A percentile compares a stretch with the other conserved stretches of the same genome.
Conservation (phyloP, 2,888 invertebrate genomes). For the Polydrusus tereticollis region DNA sequence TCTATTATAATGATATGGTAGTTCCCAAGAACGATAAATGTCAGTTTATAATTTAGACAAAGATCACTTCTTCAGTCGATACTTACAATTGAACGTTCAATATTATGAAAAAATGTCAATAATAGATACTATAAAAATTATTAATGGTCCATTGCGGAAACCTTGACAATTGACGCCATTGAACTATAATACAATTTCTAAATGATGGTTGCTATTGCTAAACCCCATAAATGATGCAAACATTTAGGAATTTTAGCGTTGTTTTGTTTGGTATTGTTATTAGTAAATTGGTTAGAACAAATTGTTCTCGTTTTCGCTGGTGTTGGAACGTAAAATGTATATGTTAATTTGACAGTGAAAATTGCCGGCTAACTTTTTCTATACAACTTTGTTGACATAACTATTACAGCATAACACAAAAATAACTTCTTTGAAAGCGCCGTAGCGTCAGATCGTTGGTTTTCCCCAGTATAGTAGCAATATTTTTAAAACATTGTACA, state of each 20-base stretch:
- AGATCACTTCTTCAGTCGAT: too few relatives aligned
- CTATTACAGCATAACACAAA: too few relatives aligned
- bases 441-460: too few relatives aligned
- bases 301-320: not conserved
- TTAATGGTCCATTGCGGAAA: not conserved
- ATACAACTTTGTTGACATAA: too few relatives aligned
- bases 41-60: too few relatives aligned
- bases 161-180: constrained; percentile 7
- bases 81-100: too few relatives aligned
- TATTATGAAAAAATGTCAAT: not conserved
- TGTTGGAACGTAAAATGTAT: not conserved
- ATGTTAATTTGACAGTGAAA: not conserved
- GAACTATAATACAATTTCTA: constrained; percentile 4
- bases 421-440: too few relatives aligned
- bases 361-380: too few relatives aligned
- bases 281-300: not conserved
- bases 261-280: not conserved
- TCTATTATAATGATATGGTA: too few relatives aligned
- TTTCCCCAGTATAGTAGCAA: too few relatives aligned
- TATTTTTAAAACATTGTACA: too few relatives aligned
- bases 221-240: not conserved
- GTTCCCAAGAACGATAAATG: too few relatives aligned
- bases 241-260: constrained; percentile 4
- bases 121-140: not conserved
- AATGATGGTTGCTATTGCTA: constrained; percentile 6